A percentile compares a stretch with the other conserved stretches of the same genome.
Evolutionary conservation across 2,888 invertebrate species (phyloP).

Genomic region (Rhynchonema sp.): DNA sequence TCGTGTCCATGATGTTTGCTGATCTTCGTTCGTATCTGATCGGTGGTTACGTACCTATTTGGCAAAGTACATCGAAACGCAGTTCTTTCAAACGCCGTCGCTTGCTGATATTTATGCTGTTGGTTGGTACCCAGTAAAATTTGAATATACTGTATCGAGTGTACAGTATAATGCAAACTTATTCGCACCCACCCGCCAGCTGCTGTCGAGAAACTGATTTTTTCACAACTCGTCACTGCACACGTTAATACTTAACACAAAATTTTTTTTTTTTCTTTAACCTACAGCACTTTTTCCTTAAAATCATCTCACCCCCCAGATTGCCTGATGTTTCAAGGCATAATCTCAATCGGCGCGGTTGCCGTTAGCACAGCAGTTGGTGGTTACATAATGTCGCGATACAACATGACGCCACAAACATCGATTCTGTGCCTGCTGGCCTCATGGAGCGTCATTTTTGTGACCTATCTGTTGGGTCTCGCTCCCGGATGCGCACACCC

Average conservation of each 20-base stretch:
- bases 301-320: too few relatives aligned
- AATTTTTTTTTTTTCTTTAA: too few relatives aligned
- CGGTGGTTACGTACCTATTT: constrained; percentile 47
- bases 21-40: constrained; percentile 41
- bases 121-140: too few relatives aligned
- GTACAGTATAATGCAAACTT: too few relatives aligned
- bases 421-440: constrained; percentile 7
- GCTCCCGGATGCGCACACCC: constrained; percentile 3
- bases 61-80: constrained; percentile 54
- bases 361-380: constrained; percentile 18
- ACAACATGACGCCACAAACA: constrained; percentile 9
- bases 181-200: too few relatives aligned
- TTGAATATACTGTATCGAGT: too few relatives aligned
- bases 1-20: constrained; percentile 46
- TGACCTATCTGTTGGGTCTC: constrained; percentile 4
- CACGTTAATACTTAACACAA: too few relatives aligned
- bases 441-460: constrained; percentile 13
- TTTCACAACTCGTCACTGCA: too few relatives aligned
- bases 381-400: constrained; percentile 15
- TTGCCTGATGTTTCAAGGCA: too few relatives aligned
- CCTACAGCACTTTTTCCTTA: too few relatives aligned
- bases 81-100: constrained; percentile 47
- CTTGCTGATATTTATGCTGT: constrained; percentile 37
- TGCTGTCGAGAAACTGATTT: too few relatives aligned
- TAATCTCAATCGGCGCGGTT: constrained; percentile 18